Base-by-base conservation (phyloP, 1,140 invertebrate species). In the Holcopasites calliopsidis region DNA sequence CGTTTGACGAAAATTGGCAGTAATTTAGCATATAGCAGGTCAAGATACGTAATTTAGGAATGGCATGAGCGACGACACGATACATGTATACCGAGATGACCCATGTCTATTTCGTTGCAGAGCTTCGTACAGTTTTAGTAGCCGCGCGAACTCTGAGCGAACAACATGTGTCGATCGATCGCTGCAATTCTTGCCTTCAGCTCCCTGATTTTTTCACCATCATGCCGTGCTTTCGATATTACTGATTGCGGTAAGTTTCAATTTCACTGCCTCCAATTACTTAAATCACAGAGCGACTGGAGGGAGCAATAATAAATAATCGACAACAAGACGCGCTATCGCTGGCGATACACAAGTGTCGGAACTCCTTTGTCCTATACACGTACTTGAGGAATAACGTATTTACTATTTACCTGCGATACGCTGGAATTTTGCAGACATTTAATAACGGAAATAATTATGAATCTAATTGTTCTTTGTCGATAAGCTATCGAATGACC, bases 161-260 rank as follows among this genome's bases (percentile, higher is more conserved):
- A 13, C 80, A 79, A 65, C 60, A 82, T 82, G 80, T n/a, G 11
- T 40, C 54, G 42, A 40, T 72, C 40, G 11, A 52, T 18, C 40
- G 35, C 42, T 44, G 10, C 13, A 10, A 18, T 79, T 64, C 3
- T 71, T 31, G 0, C 65, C 6, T 38, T 72, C 11, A 71, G 49
- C 73, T 38, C 54, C 33, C 40, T 82, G 13, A 70, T 62, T 28
- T 26, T 66, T 8, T 65, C 57, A 11, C 44, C 44, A n/a, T 38
- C 31, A 13, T 58, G 35, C 3, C 26, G 40, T 10, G 76, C 76
- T 10, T 21, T 83, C 10, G 49, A 71, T 28, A 69, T 82, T 11
- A 33, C 21, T 11, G 77, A 86, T 55, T 88, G 85, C 38, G 84
- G 87, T 88, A 64, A 85, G 81, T 80, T 21, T 54, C 1, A 2